A percentile compares a stretch with the other conserved stretches of the same genome.
phyloP scores from a whole-genome alignment of 2,113 vertebrate genomes.

The Mormoops blainvillei region DNA sequence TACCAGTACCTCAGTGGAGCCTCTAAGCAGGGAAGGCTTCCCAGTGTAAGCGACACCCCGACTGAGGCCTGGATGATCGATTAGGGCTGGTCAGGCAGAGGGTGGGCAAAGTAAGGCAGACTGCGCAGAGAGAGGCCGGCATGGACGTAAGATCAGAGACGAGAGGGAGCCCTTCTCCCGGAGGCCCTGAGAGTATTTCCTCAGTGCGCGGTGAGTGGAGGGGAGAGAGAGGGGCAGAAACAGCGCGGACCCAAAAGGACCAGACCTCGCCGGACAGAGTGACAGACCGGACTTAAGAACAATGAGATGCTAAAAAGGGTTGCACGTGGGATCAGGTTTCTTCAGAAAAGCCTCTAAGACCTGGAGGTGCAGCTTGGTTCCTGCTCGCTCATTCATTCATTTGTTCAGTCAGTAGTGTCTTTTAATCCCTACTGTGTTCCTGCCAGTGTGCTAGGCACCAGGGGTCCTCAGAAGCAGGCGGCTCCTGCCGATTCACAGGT shows the following conservation, averaged over 20 bases:
- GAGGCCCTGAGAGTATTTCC: rapidly evolving
- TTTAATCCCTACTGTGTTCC: neutral
- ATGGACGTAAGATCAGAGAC: rapidly evolving
- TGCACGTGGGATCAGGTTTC: neutral
- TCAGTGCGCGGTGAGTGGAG: rapidly evolving
- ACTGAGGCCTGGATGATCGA: neutral
- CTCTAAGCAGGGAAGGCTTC: neutral
- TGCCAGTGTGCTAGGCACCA: neutral
- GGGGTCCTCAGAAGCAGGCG: neutral
- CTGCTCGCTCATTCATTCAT: neutral
- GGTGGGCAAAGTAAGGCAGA: neutral
- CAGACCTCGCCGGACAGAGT: neutral
- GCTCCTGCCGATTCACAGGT: neutral
- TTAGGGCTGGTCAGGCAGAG: neutral
- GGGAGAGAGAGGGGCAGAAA: no score
- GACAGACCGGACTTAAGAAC: neutral
- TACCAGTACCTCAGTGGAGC: neutral
- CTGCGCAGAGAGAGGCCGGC: rapidly evolving
- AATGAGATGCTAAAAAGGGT: neutral
- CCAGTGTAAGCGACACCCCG: rapidly evolving
- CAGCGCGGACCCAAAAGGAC: neutral
- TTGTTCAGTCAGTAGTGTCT: neutral
- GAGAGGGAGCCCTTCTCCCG: neutral
- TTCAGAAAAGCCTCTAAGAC: neutral
- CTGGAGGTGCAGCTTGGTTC: neutral